These are phyloP conservation scores for Ericerus pela DNA, from an alignment of 1,140 invertebrate species.

Conservation along the genomic window DNA sequence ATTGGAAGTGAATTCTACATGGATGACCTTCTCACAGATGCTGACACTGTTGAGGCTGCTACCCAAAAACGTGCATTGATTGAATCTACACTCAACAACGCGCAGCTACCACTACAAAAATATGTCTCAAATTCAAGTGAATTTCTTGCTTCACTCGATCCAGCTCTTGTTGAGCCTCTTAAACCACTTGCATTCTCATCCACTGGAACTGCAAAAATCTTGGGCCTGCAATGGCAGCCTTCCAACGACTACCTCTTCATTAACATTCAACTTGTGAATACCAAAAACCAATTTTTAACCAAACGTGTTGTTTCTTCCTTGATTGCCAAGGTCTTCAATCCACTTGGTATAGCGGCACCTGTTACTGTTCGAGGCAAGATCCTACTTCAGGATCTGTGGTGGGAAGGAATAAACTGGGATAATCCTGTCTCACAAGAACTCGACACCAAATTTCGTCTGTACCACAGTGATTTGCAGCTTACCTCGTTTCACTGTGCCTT, in stretches of 20 bases:
- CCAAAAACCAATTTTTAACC: not conserved
- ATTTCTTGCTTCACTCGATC: not conserved
- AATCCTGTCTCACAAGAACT: conserved; percentile 22
- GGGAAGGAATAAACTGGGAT: conserved; percentile 27
- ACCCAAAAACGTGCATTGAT: not conserved
- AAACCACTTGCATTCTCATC: not conserved
- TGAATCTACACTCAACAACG: not conserved
- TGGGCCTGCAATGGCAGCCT: conserved; percentile 20
- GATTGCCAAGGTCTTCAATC: conserved; percentile 25
- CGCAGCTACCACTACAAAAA: conserved; percentile 1
- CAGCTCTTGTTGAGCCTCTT: not conserved
- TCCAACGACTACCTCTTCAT: conserved; percentile 15
- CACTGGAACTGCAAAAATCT: conserved; percentile 21
- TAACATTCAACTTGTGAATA: not conserved
- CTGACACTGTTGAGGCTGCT: not conserved
- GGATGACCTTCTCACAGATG: conserved; percentile 28
- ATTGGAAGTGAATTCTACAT: conserved; percentile 33
- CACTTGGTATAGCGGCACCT: conserved; percentile 23
- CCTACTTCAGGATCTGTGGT: conserved; percentile 19
- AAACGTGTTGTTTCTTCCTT: conserved; percentile 17
- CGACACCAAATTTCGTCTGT: not conserved
- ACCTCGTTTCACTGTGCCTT: not conserved
- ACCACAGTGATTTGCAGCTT: not conserved
- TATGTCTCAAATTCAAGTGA: not conserved
- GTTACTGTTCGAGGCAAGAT: conserved; percentile 21